phyloP scores from a whole-genome alignment of 2,888 invertebrate genomes.

The Allolobophora icterica region DNA sequence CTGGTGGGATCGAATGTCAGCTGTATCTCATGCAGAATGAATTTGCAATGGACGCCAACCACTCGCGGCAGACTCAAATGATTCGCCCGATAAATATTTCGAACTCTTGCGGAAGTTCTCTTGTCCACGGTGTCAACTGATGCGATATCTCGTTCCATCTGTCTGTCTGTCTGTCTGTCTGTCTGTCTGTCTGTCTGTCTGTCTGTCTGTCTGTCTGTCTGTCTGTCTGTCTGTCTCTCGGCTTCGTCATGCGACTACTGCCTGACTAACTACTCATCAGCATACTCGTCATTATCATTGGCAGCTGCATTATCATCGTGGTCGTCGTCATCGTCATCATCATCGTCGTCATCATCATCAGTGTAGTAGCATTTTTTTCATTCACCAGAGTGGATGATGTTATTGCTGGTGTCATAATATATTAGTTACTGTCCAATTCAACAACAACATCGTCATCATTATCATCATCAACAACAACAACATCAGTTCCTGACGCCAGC shows the following conservation, averaged over 20 bases:
- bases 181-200: neutral
- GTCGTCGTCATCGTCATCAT: neutral
- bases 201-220: neutral
- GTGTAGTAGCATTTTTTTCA: no score
- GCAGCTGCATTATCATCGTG: neutral
- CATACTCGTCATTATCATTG: neutral
- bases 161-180: neutral
- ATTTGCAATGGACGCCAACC: neutral
- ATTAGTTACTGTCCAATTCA: no score
- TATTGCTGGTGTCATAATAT: no score
- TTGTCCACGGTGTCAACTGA: neutral
- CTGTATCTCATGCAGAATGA: neutral
- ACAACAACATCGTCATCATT: no score
- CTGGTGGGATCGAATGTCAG: neutral
- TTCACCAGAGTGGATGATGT: no score
- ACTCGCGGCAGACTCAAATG: neutral
- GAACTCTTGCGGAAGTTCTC: constrained; percentile 2
- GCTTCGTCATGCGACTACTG: neutral
- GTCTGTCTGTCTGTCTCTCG: neutral
- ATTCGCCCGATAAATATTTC: neutral
- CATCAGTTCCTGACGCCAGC: no score
- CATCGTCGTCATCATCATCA: no score
- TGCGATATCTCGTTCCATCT: neutral
- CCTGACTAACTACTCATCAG: neutral
- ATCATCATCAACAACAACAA: no score